These are phyloP conservation scores for Hypocryptadius cinnamomeus DNA, from an alignment of 2,113 vertebrate genomes.

Conservation along the genomic window DNA sequence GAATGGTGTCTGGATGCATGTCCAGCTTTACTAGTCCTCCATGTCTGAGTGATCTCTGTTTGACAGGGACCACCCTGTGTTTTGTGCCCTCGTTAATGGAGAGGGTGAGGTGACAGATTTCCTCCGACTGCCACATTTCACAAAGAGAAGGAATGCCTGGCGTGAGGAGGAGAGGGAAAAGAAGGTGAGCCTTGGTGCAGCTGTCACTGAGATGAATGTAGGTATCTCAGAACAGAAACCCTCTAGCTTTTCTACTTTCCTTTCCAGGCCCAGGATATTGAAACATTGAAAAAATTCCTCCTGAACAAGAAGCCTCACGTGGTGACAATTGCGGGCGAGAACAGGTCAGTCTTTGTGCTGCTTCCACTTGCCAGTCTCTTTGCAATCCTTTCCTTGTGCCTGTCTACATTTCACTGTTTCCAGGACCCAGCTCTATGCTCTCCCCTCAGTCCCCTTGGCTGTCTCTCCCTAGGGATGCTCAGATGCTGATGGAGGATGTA, in stretches of 20 bases:
- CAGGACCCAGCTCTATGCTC: neutral
- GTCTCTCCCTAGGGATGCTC: constrained; percentile 81
- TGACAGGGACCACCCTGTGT: constrained; percentile 91
- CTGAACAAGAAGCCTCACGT: constrained; percentile 94
- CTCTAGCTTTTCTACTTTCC: neutral
- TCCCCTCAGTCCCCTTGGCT: neutral
- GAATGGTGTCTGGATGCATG: neutral
- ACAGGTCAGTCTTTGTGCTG: constrained; percentile 72
- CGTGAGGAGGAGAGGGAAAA: constrained; percentile 93
- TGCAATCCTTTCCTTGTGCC: neutral
- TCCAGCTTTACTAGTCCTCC: neutral
- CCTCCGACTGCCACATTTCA: constrained; percentile 91
- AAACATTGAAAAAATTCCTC: constrained; percentile 93
- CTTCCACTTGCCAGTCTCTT: neutral
- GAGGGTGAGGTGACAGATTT: constrained; percentile 98
- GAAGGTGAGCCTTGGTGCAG: constrained; percentile 73
- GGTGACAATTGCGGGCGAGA: constrained; percentile 91
- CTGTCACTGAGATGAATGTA: neutral
- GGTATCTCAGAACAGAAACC: neutral
- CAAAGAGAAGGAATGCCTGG: constrained; percentile 93
- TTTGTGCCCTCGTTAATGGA: constrained; percentile 91
- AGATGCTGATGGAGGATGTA: constrained; percentile 97
- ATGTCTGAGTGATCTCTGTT: neutral
- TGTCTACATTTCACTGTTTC: neutral
- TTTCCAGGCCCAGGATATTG: constrained; percentile 85